A percentile compares a stretch with the other conserved stretches of the same genome.
Evolutionary conservation across 2,113 vertebrate species (phyloP).

Genomic region (Pogona vitticeps): DNA sequence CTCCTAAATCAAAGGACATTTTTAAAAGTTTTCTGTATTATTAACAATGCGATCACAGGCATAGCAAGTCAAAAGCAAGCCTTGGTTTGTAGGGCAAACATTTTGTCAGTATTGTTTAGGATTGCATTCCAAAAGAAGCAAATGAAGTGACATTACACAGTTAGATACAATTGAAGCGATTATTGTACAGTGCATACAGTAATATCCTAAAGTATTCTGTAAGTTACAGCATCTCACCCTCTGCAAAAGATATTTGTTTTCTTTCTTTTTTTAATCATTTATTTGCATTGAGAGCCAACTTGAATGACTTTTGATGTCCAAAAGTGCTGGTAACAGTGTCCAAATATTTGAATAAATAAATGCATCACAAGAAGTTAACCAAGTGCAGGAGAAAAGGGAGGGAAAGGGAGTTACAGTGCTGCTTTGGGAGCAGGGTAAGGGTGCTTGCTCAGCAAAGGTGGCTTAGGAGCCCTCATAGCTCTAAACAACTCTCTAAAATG

Average conservation of each 20-base stretch:
- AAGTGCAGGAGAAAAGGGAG: not conserved
- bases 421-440: not conserved
- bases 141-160: not conserved
- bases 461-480: constrained; percentile 6
- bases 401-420: not conserved
- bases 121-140: not conserved
- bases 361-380: not conserved
- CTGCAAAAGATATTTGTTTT: not conserved
- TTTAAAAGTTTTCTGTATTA: not conserved
- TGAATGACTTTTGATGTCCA: not conserved
- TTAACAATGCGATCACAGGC: not conserved
- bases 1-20: no score
- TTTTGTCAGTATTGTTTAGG: not conserved
- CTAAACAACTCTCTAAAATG: constrained; percentile 48
- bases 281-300: not conserved
- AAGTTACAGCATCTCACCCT: not conserved
- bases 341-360: not conserved
- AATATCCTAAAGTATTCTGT: not conserved
- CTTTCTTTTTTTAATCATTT: not conserved
- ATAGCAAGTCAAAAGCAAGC: not conserved
- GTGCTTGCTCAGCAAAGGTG: not conserved
- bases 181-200: not conserved
- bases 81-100: not conserved
- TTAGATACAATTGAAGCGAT: not conserved
- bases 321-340: not conserved